Evolutionary conservation across 2,888 invertebrate genomes (phyloP).

Genomic region (Folsomia candida): DNA sequence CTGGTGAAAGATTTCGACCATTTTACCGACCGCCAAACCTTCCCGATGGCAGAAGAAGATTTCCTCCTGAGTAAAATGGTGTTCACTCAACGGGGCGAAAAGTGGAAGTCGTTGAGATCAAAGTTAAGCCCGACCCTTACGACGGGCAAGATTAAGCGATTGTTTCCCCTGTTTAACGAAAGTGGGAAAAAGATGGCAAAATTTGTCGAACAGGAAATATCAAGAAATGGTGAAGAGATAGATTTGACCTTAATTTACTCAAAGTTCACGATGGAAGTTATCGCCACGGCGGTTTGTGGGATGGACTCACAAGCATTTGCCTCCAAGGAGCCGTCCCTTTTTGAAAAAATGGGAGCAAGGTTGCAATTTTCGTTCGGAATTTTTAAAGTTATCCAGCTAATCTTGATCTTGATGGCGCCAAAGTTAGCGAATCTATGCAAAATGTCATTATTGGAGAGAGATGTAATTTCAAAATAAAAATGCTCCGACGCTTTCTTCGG

Average conservation of each 20-base stretch:
- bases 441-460: conserved; percentile 52
- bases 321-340: conserved; percentile 9
- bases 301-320: conserved; percentile 52
- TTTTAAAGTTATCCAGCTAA: conserved; percentile 51
- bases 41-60: neutral
- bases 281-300: conserved; percentile 51
- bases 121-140: conserved; percentile 31
- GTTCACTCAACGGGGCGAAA: conserved; percentile 3
- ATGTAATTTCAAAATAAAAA: neutral
- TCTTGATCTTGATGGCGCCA: conserved; percentile 53
- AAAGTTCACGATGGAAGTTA: conserved; percentile 25
- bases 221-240: neutral
- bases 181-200: conserved; percentile 16
- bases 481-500: neutral
- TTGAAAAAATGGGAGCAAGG: conserved; percentile 7
- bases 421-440: conserved; percentile 52
- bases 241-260: neutral
- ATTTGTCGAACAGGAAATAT: neutral
- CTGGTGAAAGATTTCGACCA: conserved; percentile 38
- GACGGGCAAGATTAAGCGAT: conserved; percentile 21
- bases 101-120: conserved; percentile 27
- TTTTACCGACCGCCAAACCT: conserved; percentile 23
- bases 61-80: conserved; percentile 10
- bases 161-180: conserved; percentile 25
- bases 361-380: conserved; percentile 51